Percentiles rank a stretch among this genome's conserved stretches.
Conservation (phyloP, 1,140 invertebrate species). For the Camponotus vicinus region DNA sequence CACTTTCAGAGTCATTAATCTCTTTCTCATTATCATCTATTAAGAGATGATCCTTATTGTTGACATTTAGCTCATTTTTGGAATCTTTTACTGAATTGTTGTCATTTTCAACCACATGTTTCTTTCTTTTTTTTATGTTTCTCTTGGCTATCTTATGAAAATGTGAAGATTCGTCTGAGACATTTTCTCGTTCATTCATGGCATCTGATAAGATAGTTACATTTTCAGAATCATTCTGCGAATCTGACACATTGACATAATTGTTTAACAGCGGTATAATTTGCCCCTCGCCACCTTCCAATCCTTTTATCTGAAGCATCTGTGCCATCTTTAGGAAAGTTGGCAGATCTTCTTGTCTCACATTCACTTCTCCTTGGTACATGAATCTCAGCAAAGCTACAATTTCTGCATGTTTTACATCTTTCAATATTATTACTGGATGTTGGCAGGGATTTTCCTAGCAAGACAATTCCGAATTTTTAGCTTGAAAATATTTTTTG, state of each 20-base stretch:
- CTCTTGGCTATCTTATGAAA: constrained; percentile 45
- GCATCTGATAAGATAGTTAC: neutral
- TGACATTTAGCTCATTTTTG: neutral
- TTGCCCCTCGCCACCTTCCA: constrained; percentile 77
- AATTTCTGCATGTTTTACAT: constrained; percentile 91
- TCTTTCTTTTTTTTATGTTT: constrained; percentile 46
- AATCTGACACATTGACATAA: constrained; percentile 13
- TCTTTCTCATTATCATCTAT: constrained; percentile 40
- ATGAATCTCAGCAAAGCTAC: constrained; percentile 94
- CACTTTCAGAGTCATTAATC: neutral
- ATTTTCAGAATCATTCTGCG: neutral
- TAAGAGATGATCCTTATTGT: constrained; percentile 33
- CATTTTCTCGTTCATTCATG: neutral
- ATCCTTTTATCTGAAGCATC: constrained; percentile 94
- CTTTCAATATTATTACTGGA: constrained; percentile 94
- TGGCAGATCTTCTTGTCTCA: constrained; percentile 93
- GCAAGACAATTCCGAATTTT: constrained; percentile 49
- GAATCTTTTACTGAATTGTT: neutral
- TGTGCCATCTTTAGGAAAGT: constrained; percentile 94
- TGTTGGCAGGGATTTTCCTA: constrained; percentile 87
- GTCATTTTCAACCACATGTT: constrained; percentile 3
- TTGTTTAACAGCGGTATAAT: constrained; percentile 51
- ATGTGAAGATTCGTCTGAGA: neutral
- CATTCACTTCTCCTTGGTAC: constrained; percentile 95
- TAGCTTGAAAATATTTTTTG: constrained; percentile 8